Percentiles rank a stretch among this genome's conserved stretches.
Conservation (phyloP, 2,113 vertebrate genomes). For the Microcebus murinus region DNA sequence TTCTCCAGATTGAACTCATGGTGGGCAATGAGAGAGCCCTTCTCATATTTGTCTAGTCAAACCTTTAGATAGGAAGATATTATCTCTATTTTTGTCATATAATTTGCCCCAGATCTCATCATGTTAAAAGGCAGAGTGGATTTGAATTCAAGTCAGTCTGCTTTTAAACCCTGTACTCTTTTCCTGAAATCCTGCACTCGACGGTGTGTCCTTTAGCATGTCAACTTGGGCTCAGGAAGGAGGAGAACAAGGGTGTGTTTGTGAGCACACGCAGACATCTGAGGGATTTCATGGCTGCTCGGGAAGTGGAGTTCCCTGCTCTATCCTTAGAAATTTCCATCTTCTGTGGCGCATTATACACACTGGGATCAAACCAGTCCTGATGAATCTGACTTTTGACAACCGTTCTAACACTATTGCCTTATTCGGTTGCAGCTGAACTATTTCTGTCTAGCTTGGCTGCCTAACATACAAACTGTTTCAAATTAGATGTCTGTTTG, state of each 20-base stretch:
- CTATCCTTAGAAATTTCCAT: not conserved
- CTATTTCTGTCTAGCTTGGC: conserved; percentile 58
- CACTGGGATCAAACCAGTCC: not conserved
- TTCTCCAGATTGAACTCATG: not conserved
- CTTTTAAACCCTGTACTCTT: not conserved
- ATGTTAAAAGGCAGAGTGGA: not conserved
- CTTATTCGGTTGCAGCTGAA: conserved; percentile 37
- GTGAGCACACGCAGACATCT: not conserved
- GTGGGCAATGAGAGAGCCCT: not conserved
- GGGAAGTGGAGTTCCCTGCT: not conserved
- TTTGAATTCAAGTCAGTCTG: not conserved
- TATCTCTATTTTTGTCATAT: conserved; percentile 32
- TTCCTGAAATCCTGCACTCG: not conserved
- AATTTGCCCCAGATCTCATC: not conserved
- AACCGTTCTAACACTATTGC: not conserved
- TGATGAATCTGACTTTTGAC: conserved; percentile 45
- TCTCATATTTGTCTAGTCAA: not conserved
- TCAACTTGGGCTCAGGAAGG: not conserved
- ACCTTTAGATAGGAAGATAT: not conserved
- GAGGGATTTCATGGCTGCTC: not conserved
- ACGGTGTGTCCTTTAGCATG: not conserved
- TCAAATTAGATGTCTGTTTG: conserved; percentile 60
- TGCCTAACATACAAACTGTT: conserved; percentile 35
- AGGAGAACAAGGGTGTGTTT: not conserved
- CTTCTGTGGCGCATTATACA: not conserved